phyloP scores from a whole-genome alignment of 64 coral and sea anemone species.

The Montipora cactus region DNA sequence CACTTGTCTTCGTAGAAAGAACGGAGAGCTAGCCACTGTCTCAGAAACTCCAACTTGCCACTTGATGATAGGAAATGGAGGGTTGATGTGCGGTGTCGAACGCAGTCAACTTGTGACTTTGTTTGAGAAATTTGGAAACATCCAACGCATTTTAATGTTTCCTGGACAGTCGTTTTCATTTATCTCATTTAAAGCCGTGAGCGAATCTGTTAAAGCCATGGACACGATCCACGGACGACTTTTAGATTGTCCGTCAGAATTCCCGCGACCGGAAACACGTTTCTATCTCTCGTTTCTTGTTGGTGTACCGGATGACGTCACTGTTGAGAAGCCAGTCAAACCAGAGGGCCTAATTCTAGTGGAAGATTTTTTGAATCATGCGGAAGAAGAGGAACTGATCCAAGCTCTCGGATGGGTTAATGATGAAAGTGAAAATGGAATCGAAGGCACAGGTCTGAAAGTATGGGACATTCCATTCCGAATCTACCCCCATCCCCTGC shows the following conservation, averaged over 20 bases:
- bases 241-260: constrained; percentile 68
- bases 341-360: constrained; percentile 81
- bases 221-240: constrained; percentile 68
- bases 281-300: constrained; percentile 87
- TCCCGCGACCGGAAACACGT: constrained; percentile 50
- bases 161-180: constrained; percentile 92
- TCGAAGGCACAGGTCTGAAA: constrained; percentile 72
- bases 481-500: too few relatives aligned
- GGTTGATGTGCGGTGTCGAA: constrained; percentile 89
- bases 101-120: constrained; percentile 70
- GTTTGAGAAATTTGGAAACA: constrained; percentile 81
- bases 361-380: constrained; percentile 84
- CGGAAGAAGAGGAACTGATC: constrained; percentile 78
- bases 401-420: constrained; percentile 64
- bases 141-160: constrained; percentile 87
- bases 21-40: constrained; percentile 65
- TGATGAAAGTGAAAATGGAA: constrained; percentile 6
- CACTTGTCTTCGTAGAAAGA: constrained; percentile 73
- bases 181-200: constrained; percentile 68
- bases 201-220: constrained; percentile 78
- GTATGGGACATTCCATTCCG: too few relatives aligned
- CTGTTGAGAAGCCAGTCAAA: constrained; percentile 24
- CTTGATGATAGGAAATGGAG: constrained; percentile 95
- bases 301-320: constrained; percentile 58
- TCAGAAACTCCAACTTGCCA: constrained; percentile 84